phyloP scores from a whole-genome alignment of 2,888 invertebrate species.

The Nipponacmea schrenckii region DNA sequence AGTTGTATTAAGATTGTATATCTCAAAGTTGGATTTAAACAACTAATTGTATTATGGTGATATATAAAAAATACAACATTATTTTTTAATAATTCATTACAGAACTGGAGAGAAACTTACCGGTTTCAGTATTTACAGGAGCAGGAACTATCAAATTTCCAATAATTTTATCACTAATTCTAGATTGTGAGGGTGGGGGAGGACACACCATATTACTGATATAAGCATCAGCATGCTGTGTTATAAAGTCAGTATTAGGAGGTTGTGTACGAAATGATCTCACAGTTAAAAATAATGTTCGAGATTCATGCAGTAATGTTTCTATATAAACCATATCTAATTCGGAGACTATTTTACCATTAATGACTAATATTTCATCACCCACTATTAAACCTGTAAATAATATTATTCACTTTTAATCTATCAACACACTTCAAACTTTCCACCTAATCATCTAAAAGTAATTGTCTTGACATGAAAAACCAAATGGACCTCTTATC shows the following conservation, averaged over 20 bases:
- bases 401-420: too few species aligned
- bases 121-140: conserved; percentile 72
- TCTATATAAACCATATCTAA: conserved; percentile 99
- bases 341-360: conserved; percentile 96
- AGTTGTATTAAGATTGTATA: too few species aligned
- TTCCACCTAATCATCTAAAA: too few species aligned
- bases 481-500: too few species aligned
- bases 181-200: conserved; percentile 82
- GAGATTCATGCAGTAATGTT: conserved; percentile 93
- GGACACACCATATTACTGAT: conserved; percentile 96
- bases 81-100: neutral
- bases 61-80: too few species aligned
- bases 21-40: too few species aligned
- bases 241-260: conserved; percentile 65
- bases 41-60: too few species aligned
- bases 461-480: too few species aligned
- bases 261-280: conserved; percentile 84
- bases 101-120: conserved; percentile 21
- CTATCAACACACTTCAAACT: too few species aligned
- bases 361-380: conserved; percentile 99
- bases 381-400: conserved; percentile 90
- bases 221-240: conserved; percentile 91
- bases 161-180: conserved; percentile 82
- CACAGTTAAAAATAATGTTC: conserved; percentile 96
- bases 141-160: conserved; percentile 96